Conservation (phyloP, 2,888 invertebrate genomes). For the Stictocephala bisonia region DNA sequence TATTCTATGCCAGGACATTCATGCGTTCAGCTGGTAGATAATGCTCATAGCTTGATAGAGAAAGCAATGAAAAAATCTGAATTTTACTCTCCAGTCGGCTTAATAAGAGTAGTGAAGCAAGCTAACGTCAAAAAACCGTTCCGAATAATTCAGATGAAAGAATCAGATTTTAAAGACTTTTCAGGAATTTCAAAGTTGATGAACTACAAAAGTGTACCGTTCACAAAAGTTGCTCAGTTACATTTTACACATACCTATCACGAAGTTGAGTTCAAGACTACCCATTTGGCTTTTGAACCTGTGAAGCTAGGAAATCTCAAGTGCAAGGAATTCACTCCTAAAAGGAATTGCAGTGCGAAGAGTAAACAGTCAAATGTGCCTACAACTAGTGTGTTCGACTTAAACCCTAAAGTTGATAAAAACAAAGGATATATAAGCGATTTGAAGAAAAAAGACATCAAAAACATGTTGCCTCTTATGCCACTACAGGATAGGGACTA, state of each 20-base stretch:
- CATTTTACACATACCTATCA: slow-evolving; percentile 33
- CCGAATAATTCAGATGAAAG: slow-evolving; percentile 36
- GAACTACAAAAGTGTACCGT: slow-evolving; percentile 39
- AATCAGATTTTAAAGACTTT: slow-evolving; percentile 35
- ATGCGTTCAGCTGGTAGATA: slow-evolving; percentile 33
- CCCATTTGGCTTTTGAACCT: slow-evolving; percentile 33
- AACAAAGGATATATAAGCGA: slow-evolving; percentile 4
- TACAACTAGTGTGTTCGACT: background rate
- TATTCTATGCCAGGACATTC: slow-evolving; percentile 32
- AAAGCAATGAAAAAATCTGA: slow-evolving; percentile 41
- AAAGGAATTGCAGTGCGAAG: slow-evolving; percentile 10
- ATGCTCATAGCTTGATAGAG: slow-evolving; percentile 23
- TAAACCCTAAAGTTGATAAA: slow-evolving; percentile 18
- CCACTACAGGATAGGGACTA: background rate
- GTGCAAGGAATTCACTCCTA: slow-evolving; percentile 8
- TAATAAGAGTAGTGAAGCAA: slow-evolving; percentile 34
- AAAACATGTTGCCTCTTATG: slow-evolving; percentile 34
- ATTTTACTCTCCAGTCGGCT: slow-evolving; percentile 39
- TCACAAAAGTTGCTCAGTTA: slow-evolving; percentile 25
- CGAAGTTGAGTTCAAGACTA: slow-evolving; percentile 20
- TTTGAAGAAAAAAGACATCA: slow-evolving; percentile 25
- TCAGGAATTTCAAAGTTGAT: slow-evolving; percentile 21
- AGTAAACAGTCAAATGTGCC: background rate
- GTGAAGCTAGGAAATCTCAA: slow-evolving; percentile 3
- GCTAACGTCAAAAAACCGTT: slow-evolving; percentile 19